A percentile compares a stretch with the other conserved stretches of the same genome.
Evolutionary conservation across 1,140 invertebrate genomes (phyloP).

Genomic region (Drosophila insularis): DNA sequence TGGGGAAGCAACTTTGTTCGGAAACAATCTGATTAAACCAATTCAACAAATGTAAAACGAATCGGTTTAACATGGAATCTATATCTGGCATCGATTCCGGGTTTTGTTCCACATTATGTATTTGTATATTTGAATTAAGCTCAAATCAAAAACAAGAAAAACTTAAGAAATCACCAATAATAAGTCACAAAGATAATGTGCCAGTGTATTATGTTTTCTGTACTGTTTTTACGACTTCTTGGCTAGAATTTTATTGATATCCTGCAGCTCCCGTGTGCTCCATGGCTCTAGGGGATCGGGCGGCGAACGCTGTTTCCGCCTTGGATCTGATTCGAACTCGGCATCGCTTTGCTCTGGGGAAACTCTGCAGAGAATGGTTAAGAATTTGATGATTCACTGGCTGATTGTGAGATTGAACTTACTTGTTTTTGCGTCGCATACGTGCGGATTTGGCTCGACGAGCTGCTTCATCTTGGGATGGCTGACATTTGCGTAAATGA

Average conservation of each 20-base stretch:
- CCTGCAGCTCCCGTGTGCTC: constrained; percentile 88
- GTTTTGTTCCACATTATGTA: constrained; percentile 31
- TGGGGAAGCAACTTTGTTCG: no score
- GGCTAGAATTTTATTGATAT: constrained; percentile 88
- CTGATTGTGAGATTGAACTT: background rate
- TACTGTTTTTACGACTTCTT: constrained; percentile 46
- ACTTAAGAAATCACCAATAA: constrained; percentile 32
- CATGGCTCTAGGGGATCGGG: constrained; percentile 88
- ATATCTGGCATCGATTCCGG: no score
- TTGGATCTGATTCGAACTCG: constrained; percentile 51
- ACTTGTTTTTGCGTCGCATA: constrained; percentile 73
- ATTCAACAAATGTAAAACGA: no score
- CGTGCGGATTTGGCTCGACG: constrained; percentile 72
- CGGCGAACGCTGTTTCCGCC: constrained; percentile 76
- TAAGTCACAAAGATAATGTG: constrained; percentile 54
- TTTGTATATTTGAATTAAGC: constrained; percentile 48
- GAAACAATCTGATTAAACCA: no score
- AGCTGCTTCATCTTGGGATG: constrained; percentile 70
- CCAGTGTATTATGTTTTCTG: constrained; percentile 10
- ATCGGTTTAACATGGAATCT: no score
- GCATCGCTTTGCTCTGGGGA: constrained; percentile 62
- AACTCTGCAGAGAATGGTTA: constrained; percentile 34
- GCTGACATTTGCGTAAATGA: constrained; percentile 76
- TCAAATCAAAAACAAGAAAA: constrained; percentile 34
- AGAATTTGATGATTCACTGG: no score